Evolutionary conservation across 1,140 invertebrate species (phyloP), one percentile per base, ranked within the genome.

Genomic region (Drosophila kikkawai): DNA sequence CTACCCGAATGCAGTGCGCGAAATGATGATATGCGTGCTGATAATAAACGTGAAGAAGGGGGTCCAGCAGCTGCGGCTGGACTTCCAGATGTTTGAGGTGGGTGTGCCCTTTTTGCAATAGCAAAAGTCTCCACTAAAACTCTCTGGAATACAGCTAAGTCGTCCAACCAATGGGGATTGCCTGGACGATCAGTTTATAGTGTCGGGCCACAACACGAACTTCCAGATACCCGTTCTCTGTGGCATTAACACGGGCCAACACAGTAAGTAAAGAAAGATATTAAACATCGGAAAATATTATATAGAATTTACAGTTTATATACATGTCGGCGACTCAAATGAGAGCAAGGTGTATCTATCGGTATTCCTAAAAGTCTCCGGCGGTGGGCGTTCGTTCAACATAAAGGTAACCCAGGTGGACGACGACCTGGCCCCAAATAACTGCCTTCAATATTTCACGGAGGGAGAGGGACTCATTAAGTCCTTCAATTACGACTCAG

Each of bases 221-320:
- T 95, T 94, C 61, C 83, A 94, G 7, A 93, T 96, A 29, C 96
- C 96, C 1, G 93, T 95, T 11, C 90, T 97, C 19, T 97, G 96
- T 91, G 96, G 96, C 29, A 94, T 95, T 37, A 97, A 97, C 79
- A 95, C 94, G 5, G 96, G 96, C 3, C 96, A 96, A 91, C 96
- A 97, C 83, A 92, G 96, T 97, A 93, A 94, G 93, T 93, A 51
- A 4, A 12, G 8, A 39, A 11, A 5, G 32, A 7, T 15, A 12
- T 17, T 11, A 2, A 32, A 34, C 0, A 51, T 32, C 7, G 1
- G 3, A 36, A 17, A 13, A 0, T 26, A 36, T 56, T 67, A 47
- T n/a, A 4, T 12, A 22, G n/a, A 19, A 13, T n/a, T n/a, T n/a
- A n/a, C 91, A 97, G 96, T 96, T 29, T 96, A 96, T 78, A 92